phyloP scores from a whole-genome alignment of 2,888 invertebrate genomes.

The Eudemis profundana region DNA sequence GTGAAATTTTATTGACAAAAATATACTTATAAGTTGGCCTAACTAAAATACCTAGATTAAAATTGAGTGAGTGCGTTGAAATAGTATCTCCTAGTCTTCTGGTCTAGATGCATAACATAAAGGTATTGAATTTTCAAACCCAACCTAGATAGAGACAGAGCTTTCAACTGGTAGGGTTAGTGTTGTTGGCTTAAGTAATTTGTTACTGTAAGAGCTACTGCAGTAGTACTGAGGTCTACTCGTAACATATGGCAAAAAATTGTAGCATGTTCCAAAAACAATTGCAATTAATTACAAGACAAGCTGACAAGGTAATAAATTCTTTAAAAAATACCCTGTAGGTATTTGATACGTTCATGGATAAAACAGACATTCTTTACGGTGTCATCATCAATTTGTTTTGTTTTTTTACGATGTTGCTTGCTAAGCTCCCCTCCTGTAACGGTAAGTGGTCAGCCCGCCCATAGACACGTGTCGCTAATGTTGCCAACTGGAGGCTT shows the following conservation, averaged over 20 bases:
- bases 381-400: constrained; percentile 31
- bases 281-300: constrained; percentile 7
- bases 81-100: no score
- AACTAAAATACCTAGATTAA: no score
- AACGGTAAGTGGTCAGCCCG: constrained; percentile 43
- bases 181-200: no score
- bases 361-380: constrained; percentile 18
- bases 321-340: constrained; percentile 6
- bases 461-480: constrained; percentile 43
- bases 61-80: no score
- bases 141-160: no score
- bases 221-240: no score
- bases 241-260: background rate
- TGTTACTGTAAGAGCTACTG: no score
- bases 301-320: background rate
- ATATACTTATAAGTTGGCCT: no score
- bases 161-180: no score
- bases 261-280: background rate
- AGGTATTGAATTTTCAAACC: no score
- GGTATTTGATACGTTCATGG: background rate
- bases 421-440: constrained; percentile 33
- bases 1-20: background rate
- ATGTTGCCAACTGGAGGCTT: constrained; percentile 41
- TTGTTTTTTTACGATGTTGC: constrained; percentile 37
- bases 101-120: no score